Conservation (phyloP, 1,140 invertebrate genomes). For the Arctopsyche grandis region DNA sequence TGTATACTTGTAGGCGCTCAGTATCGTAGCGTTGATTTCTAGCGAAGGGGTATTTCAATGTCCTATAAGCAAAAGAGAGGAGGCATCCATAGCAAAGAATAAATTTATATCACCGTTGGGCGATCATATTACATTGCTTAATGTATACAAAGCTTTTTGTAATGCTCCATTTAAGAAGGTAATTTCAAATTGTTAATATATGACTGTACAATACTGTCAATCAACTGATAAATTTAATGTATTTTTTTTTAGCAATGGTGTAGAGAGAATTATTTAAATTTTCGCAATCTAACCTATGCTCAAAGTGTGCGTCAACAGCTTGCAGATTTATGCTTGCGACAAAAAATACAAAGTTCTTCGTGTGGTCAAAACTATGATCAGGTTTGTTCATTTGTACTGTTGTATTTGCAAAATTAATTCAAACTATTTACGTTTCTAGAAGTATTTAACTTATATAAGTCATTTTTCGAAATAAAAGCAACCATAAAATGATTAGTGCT, state of each 20-base stretch:
- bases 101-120: slow-evolving; percentile 91
- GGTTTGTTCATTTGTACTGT: slow-evolving; percentile 53
- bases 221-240: background rate
- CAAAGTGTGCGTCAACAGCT: slow-evolving; percentile 86
- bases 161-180: slow-evolving; percentile 80
- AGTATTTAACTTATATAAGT: no score
- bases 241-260: slow-evolving; percentile 82
- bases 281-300: slow-evolving; percentile 86
- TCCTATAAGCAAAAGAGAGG: slow-evolving; percentile 71
- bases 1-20: slow-evolving; percentile 63
- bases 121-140: slow-evolving; percentile 92
- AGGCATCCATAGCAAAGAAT: slow-evolving; percentile 73
- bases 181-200: slow-evolving; percentile 42
- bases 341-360: slow-evolving; percentile 74
- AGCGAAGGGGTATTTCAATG: slow-evolving; percentile 72
- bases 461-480: no score
- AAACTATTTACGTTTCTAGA: no score
- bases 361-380: slow-evolving; percentile 80
- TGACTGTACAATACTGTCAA: background rate
- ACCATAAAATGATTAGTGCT: no score
- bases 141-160: slow-evolving; percentile 85
- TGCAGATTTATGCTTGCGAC: slow-evolving; percentile 76
- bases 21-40: slow-evolving; percentile 70
- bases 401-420: no score
- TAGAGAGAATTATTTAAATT: slow-evolving; percentile 88